Conservation (phyloP, 2,113 vertebrate species). For the Pithys albifrons region DNA sequence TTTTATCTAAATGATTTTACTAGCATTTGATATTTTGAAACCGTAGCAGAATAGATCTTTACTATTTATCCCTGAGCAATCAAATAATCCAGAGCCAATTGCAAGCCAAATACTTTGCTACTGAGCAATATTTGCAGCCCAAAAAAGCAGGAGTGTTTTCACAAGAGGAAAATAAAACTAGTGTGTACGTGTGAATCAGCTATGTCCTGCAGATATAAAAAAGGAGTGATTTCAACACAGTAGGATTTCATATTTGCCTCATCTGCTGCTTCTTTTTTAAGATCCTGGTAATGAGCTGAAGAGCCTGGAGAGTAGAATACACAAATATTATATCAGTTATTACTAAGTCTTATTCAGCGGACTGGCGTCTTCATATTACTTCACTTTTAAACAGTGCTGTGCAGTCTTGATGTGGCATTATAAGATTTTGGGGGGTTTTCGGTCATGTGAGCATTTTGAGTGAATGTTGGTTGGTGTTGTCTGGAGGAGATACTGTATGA, state of each 20-base stretch:
- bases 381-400: background rate
- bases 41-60: background rate
- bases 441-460: background rate
- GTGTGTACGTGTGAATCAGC: background rate
- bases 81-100: background rate
- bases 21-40: background rate
- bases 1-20: background rate
- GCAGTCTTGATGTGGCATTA: background rate
- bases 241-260: background rate
- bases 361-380: background rate
- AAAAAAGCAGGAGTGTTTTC: background rate
- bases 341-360: background rate
- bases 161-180: background rate
- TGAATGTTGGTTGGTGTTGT: background rate
- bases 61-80: background rate
- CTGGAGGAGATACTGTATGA: background rate
- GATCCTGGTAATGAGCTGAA: background rate
- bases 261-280: background rate
- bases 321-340: background rate
- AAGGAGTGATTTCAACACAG: background rate
- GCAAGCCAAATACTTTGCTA: constrained; percentile 10
- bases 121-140: background rate
- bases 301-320: background rate
- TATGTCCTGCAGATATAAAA: background rate
- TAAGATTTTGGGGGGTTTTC: background rate